These are phyloP conservation scores for Cephalotes varians DNA, from an alignment of 2,888 invertebrate species.

Conservation along the genomic window DNA sequence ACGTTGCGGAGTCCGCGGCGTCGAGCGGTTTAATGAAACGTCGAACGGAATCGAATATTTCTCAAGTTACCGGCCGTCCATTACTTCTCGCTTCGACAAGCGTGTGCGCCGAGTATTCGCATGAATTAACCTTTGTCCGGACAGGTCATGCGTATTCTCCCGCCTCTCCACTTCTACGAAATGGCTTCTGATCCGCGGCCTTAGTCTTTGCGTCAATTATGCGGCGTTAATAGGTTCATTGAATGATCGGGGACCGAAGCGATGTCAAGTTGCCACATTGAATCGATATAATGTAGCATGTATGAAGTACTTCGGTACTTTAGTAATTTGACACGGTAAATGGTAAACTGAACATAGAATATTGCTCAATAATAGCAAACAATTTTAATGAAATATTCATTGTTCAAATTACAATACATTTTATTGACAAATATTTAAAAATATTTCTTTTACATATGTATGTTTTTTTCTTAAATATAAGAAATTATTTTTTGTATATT, in stretches of 20 bases:
- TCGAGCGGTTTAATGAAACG: slow-evolving; percentile 56
- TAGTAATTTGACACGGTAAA: neutral
- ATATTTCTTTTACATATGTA: neutral
- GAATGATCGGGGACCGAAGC: neutral
- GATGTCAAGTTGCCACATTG: neutral
- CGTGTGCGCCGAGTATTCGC: slow-evolving; percentile 34
- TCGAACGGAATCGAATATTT: slow-evolving; percentile 64
- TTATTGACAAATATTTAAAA: neutral
- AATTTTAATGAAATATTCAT: neutral
- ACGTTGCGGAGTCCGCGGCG: slow-evolving; percentile 1
- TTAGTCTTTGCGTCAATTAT: slow-evolving; percentile 27
- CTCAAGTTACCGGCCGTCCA: slow-evolving; percentile 54
- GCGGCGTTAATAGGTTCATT: slow-evolving; percentile 34
- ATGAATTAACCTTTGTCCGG: slow-evolving; percentile 56
- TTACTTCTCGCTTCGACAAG: slow-evolving; percentile 51
- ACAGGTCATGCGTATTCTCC: slow-evolving; percentile 42
- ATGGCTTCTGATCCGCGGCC: slow-evolving; percentile 7
- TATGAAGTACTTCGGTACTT: neutral
- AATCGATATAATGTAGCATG: neutral
- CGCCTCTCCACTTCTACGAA: slow-evolving; percentile 10
- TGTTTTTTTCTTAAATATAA: neutral
- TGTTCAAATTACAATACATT: neutral
- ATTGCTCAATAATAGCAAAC: neutral
- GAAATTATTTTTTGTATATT: neutral
- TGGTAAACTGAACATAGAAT: neutral